Evolutionary conservation across 2,797 vertebrate species (phyloP).

Genomic region (Propithecus deckenii): DNA sequence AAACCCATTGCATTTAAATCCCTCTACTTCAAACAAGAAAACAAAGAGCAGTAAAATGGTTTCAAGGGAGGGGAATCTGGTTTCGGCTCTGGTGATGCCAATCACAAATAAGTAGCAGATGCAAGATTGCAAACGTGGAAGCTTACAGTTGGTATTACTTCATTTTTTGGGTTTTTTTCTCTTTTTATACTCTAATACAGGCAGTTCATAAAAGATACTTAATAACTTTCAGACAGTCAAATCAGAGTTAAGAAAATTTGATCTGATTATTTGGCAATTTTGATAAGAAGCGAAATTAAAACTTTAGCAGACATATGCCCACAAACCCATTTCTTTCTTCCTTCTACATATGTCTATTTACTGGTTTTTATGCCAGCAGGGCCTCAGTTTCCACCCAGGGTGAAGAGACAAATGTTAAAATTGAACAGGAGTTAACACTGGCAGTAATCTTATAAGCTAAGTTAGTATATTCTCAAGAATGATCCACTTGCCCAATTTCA

Average conservation of each 20-base stretch:
- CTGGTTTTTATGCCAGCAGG: neutral
- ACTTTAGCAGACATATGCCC: neutral
- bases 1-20: neutral
- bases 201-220: neutral
- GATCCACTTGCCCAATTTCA: neutral
- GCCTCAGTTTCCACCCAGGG: neutral
- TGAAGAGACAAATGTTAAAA: neutral
- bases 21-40: constrained; percentile 35
- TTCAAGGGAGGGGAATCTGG: neutral
- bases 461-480: neutral
- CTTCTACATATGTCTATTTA: neutral
- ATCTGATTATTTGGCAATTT: neutral
- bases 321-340: neutral
- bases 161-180: neutral
- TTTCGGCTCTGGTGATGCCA: neutral
- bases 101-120: constrained; percentile 31
- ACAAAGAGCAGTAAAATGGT: constrained; percentile 20
- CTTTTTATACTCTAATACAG: neutral
- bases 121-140: constrained; percentile 5
- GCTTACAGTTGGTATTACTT: neutral
- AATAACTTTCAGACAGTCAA: neutral
- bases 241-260: neutral
- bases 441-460: neutral
- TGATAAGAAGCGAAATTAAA: neutral
- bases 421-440: neutral